Evolutionary conservation across 2,113 vertebrate species (phyloP), one percentile per base, ranked within the genome.

Genomic region (Chaenogobius annularis): DNA sequence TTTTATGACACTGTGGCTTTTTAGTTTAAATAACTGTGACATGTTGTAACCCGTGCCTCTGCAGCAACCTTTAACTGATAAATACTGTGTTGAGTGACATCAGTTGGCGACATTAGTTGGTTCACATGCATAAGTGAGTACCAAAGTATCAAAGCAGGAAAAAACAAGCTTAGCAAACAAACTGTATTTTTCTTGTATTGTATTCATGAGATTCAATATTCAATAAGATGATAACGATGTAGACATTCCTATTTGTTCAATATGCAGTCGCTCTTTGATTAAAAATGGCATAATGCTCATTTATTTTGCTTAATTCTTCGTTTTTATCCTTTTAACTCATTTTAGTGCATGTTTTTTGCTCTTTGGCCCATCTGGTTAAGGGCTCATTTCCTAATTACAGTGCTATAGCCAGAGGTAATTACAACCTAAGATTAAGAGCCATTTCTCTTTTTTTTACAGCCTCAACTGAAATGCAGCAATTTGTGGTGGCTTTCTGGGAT

Each of bases 351-450:
- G 43, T 65, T 54, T 43, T 64, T 71, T 73, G 63, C 70, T 82
- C 77, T 82, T 62, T 68, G 81, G 72, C 75, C 70, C 74, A 79
- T 84, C 74, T 75, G 85, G 80, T 91, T 91, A 76, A 87, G 86
- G 86, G 77, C 85, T 92, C 87, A 91, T 92, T 92, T 91, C 83
- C 87, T 91, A 91, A 92, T 93, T 88, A 92, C 90, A 93, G 86
- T 80, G 81, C 86, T 85, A 58, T 58, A 89, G 79, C 86, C 86
- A 81, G 82, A 88, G 86, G 88, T 93, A 94, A 94, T 94, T 94
- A 93, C 87, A 93, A 88, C 90, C 85, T 90, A 75, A 87, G 83
- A 93, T 94, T 91, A 92, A 84, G 90, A 87, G 87, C 67, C 31
- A n/a, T 87, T 90, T 89, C 80, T 88, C 82, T 86, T 73, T 66